Evolutionary conservation across 2,888 invertebrate genomes (phyloP).

Genomic region (Scaeva pyrastri): DNA sequence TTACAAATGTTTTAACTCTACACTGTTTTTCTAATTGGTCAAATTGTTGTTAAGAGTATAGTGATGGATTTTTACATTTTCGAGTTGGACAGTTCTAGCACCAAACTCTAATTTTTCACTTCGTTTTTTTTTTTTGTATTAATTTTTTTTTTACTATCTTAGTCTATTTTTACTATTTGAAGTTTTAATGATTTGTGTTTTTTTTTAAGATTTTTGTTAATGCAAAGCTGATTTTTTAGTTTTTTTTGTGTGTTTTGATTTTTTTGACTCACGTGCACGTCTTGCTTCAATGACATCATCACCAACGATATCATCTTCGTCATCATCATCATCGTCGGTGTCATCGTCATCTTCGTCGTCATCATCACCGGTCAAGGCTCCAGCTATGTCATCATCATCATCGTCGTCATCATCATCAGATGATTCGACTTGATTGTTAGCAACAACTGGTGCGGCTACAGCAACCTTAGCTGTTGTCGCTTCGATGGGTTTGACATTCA

Average conservation of each 20-base stretch:
- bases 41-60: conserved; percentile 2
- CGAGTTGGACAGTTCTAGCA: conserved; percentile 80
- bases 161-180: conserved; percentile 51
- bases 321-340: conserved; percentile 88
- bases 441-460: conserved; percentile 55
- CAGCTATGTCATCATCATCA: conserved; percentile 86
- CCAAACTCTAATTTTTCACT: conserved; percentile 79
- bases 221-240: conserved; percentile 75
- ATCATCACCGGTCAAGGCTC: conserved; percentile 88
- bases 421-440: conserved; percentile 49
- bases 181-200: too few relatives aligned
- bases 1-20: conserved; percentile 69
- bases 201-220: conserved; percentile 56
- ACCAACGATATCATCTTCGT: conserved; percentile 87
- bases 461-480: conserved; percentile 70
- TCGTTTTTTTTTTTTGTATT: conserved; percentile 51
- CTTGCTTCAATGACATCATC: conserved; percentile 87
- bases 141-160: conserved; percentile 70
- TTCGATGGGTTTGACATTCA: conserved; percentile 76
- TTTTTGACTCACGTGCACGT: conserved; percentile 93
- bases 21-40: conserved; percentile 45
- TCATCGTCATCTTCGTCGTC: conserved; percentile 87
- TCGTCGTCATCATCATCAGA: conserved; percentile 82
- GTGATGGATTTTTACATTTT: conserved; percentile 39
- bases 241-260: conserved; percentile 81